Conservation (phyloP, 2,888 invertebrate species). For the Nycteola revayana region DNA sequence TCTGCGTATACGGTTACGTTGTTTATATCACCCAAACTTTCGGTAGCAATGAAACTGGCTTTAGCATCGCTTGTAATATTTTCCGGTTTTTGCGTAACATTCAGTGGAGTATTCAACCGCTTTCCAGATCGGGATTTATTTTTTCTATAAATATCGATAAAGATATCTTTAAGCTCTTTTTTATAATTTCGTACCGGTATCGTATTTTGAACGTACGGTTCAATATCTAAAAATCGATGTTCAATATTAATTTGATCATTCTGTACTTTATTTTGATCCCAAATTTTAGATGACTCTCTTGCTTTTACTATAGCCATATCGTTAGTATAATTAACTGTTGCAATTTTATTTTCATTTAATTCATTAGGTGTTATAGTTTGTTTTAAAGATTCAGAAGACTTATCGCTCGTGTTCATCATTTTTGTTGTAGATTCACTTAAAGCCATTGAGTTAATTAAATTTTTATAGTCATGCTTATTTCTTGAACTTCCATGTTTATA, state of each 20-base stretch:
- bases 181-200: constrained; percentile 38
- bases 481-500: constrained; percentile 45
- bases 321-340: constrained; percentile 50
- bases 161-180: constrained; percentile 36
- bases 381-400: constrained; percentile 28
- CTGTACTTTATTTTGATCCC: constrained; percentile 61
- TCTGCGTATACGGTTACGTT: constrained; percentile 42
- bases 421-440: constrained; percentile 24
- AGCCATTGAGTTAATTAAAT: constrained; percentile 12
- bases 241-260: constrained; percentile 58
- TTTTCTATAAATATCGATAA: constrained; percentile 33
- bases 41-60: constrained; percentile 33
- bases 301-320: constrained; percentile 51
- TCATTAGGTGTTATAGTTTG: constrained; percentile 34
- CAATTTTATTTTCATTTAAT: constrained; percentile 48
- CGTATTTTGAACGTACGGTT: constrained; percentile 30
- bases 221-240: constrained; percentile 57
- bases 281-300: constrained; percentile 53
- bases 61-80: constrained; percentile 30
- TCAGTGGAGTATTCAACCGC: constrained; percentile 63
- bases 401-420: constrained; percentile 20
- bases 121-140: constrained; percentile 49
- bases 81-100: constrained; percentile 37
- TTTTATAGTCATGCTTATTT: constrained; percentile 30
- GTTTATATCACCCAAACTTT: constrained; percentile 37